Percentiles rank a stretch among this genome's conserved stretches.
phyloP scores from a whole-genome alignment of 2,888 invertebrate species.

The Elmis aenea region DNA sequence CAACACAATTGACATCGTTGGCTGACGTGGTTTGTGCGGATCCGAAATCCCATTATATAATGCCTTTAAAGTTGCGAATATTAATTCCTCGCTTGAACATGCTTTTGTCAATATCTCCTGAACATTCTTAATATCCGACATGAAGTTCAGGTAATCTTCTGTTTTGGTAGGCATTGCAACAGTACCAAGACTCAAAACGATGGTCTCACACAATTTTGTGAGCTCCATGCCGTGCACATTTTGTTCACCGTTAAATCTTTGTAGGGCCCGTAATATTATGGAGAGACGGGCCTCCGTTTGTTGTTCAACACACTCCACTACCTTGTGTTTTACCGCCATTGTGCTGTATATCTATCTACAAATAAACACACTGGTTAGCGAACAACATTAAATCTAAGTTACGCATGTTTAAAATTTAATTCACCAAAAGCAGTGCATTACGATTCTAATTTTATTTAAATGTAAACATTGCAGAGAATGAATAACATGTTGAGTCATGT shows the following conservation, averaged over 20 bases:
- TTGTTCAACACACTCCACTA: constrained; percentile 49
- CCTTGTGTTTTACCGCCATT: constrained; percentile 60
- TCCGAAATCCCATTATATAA: constrained; percentile 59
- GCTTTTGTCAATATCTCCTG: constrained; percentile 39
- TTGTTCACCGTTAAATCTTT: constrained; percentile 44
- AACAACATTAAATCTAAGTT: too few relatives aligned
- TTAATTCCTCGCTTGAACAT: constrained; percentile 47
- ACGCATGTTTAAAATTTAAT: too few relatives aligned
- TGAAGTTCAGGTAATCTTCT: constrained; percentile 36
- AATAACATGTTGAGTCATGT: too few relatives aligned
- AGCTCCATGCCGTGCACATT: constrained; percentile 46
- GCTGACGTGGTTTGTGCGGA: constrained; percentile 53
- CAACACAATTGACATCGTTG: constrained; percentile 57
- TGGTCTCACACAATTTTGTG: constrained; percentile 49
- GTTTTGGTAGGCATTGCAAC: constrained; percentile 37
- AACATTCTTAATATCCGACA: constrained; percentile 37
- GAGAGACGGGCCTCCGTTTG: constrained; percentile 48
- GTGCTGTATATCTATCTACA: constrained; percentile 16
- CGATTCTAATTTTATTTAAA: too few relatives aligned
- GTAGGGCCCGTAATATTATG: constrained; percentile 50
- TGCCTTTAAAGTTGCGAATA: constrained; percentile 54
- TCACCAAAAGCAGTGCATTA: too few relatives aligned
- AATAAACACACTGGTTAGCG: too few relatives aligned
- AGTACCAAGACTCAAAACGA: constrained; percentile 51
- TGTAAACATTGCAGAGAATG: too few relatives aligned